Evolutionary conservation across 2,113 vertebrate species (phyloP).

Genomic region (Mungos mungo): DNA sequence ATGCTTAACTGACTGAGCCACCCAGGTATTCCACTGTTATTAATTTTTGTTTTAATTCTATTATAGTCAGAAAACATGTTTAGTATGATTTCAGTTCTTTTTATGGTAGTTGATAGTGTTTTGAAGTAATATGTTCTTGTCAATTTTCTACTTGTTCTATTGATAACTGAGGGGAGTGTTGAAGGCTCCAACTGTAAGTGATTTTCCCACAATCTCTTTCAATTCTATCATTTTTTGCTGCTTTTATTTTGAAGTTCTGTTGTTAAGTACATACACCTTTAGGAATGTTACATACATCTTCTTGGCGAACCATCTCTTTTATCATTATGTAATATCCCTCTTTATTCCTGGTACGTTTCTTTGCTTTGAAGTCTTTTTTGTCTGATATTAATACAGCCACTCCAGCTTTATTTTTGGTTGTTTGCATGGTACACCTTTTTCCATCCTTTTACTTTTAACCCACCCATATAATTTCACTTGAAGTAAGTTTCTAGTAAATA

Average conservation of each 20-base stretch:
- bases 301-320: not conserved
- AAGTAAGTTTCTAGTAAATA: not conserved
- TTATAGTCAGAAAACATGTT: not conserved
- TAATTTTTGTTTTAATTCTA: not conserved
- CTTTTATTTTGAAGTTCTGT: not conserved
- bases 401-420: not conserved
- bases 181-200: not conserved
- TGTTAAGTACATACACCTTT: not conserved
- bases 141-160: not conserved
- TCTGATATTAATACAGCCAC: not conserved
- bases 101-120: not conserved
- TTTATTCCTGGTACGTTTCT: not conserved
- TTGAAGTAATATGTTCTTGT: not conserved
- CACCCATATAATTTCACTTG: not conserved
- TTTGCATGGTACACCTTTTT: not conserved
- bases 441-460: not conserved
- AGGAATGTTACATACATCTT: not conserved
- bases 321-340: not conserved
- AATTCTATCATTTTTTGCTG: not conserved
- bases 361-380: not conserved
- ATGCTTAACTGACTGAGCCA: too few relatives aligned
- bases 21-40: not conserved
- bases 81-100: not conserved
- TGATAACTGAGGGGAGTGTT: not conserved
- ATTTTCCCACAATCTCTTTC: not conserved